A percentile compares a stretch with the other conserved stretches of the same genome.
Evolutionary conservation across 2,888 invertebrate genomes (phyloP).

Genomic region (Lithophane socia): DNA sequence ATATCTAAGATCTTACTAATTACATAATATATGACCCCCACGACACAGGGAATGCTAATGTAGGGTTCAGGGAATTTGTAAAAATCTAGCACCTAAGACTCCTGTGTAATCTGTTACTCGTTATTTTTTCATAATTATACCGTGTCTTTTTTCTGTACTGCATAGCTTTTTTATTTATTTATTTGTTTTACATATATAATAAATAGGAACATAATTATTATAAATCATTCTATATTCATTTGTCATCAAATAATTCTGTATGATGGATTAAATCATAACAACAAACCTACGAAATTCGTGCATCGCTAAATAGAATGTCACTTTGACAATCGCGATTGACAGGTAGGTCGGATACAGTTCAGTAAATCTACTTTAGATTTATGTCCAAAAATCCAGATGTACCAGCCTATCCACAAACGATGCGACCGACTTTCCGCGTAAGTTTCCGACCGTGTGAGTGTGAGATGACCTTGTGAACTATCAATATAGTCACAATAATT

Average conservation of each 20-base stretch:
- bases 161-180: too few species aligned
- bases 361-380: neutral
- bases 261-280: neutral
- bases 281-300: neutral
- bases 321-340: too few species aligned
- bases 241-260: neutral
- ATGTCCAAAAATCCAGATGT: neutral
- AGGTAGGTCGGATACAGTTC: neutral
- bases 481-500: neutral
- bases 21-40: too few species aligned
- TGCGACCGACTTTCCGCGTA: neutral
- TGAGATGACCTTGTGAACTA: slow-evolving; percentile 3
- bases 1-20: neutral
- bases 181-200: too few species aligned
- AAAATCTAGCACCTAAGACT: too few species aligned
- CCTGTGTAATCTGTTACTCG: too few species aligned
- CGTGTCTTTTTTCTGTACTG: too few species aligned
- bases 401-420: too few species aligned
- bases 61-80: too few species aligned
- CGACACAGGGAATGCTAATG: too few species aligned
- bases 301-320: too few species aligned
- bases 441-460: neutral
- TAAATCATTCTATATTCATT: neutral
- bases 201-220: neutral
- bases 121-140: too few species aligned